Evolutionary conservation across 2,888 invertebrate species (phyloP), one percentile per base, ranked within the genome.

Genomic region (Ormyrus pomaceus): DNA sequence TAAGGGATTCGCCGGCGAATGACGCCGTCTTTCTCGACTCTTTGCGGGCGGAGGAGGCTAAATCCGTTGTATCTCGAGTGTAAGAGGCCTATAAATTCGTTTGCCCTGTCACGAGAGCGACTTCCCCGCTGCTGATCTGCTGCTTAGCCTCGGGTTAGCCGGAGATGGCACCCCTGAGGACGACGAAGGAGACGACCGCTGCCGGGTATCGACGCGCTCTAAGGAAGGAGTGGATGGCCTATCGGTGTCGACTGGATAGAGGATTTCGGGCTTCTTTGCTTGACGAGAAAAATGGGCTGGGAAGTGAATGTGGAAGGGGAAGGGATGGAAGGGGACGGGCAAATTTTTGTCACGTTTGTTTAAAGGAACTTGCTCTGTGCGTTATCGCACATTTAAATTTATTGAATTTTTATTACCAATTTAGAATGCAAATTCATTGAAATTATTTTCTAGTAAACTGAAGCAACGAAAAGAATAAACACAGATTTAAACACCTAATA

Each of bases 71-170:
- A 89, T 89, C 88, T 89, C 86, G 11, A 8, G 87, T 86, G 88
- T 88, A 89, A 89, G 89, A 89, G 89, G 88, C 86, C 89, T 89
- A 89, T 90, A 90, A 90, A 89, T 90, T 89, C 88, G 90, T 90
- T 90, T 89, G 87, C 81, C 86, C 86, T 89, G 89, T 89, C 90
- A 88, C 86, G 7, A 13, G 13, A 5, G 5, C 19, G 6, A 5
- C 51, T 83, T 84, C 82, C 85, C 84, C 87, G 85, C 87, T 87
- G n/a, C 87, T 87, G 87, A 87, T 88, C 87, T 87, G 46, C 86
- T 87, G 87, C 84, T 84, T 62, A 64, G 45, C 65, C 65, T 83
- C 53, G 51, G 65, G 64, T 58, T 80, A 84, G 79, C 77, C 72
- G 84, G 85, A 84, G 86, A 87, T 84, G 83, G 84, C 84, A 82